Percentiles rank a stretch among this genome's conserved stretches.
These are phyloP conservation scores for Osedax fenrisi DNA, from an alignment of 2,888 invertebrate species.

Conservation along the genomic window DNA sequence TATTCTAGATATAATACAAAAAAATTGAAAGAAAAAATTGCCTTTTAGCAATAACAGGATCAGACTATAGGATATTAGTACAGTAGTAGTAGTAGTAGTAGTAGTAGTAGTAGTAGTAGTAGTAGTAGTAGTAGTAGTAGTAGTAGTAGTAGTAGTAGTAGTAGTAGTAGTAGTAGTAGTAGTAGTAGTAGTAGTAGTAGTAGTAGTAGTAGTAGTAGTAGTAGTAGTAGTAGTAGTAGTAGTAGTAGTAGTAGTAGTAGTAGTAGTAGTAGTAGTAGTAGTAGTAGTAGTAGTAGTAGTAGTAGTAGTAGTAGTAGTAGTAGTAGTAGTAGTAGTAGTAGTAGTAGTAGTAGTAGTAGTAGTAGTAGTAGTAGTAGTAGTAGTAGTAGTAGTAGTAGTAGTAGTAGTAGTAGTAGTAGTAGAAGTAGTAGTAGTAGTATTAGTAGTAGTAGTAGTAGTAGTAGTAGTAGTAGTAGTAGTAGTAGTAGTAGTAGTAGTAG, in stretches of 20 bases:
- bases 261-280: background rate
- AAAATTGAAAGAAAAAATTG: too few relatives aligned
- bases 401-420: constrained; percentile 2
- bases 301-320: background rate
- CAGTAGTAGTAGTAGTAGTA: too few relatives aligned
- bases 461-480: background rate
- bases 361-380: constrained; percentile 2
- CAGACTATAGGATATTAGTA: too few relatives aligned
- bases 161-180: constrained; percentile 7
- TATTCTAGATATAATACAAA: too few relatives aligned
- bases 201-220: background rate
- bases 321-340: constrained; percentile 2
- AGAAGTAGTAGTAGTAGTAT: background rate
- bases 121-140: constrained; percentile 7
- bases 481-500: background rate
- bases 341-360: background rate
- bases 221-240: constrained; percentile 6
- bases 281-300: background rate
- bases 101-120: too few relatives aligned
- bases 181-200: background rate
- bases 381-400: background rate
- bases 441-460: too few relatives aligned
- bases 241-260: background rate
- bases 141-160: constrained; percentile 7
- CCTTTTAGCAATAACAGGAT: too few relatives aligned